Evolutionary conservation across 2,113 vertebrate species (phyloP), one percentile per base, ranked within the genome.

Genomic region (Phaetusa simplex): DNA sequence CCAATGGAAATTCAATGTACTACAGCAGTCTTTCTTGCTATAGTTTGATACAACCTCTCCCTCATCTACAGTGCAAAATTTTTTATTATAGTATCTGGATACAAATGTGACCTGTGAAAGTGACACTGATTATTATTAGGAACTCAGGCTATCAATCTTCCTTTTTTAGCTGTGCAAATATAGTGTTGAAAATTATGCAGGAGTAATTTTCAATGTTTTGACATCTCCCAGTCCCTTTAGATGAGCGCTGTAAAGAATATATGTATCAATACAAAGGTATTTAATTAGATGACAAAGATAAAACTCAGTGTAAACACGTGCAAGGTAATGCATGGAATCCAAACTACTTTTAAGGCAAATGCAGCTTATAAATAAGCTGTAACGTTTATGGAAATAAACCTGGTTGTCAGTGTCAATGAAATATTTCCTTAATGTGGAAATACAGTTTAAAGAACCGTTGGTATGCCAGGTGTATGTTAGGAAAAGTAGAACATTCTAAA

Each of bases 171-270:
- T 65, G 62, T 65, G 49, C 70, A 93, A 82, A 89, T 79, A 76
- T 14, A 93, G 59, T 64, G 47, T 22, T 94, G 84, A 90, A 96
- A 91, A 82, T 89, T 43, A 91, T 85, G 47, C 86, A 93, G 27
- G 36, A 76, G 82, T 82, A 91, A 82, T 72, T 86, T 91, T 74
- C 61, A 87, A 24, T 82, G 62, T 85, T 95, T 90, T 93, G 88
- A 94, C 85, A 88, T 76, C 47, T 89, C 64, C 16, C 58, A 80
- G 56, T 72, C 34, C 59, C 77, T 91, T 70, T 11, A 93, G 66
- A 85, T 45, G 53, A 92, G 42, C 0, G 1, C 76, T 78, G 59
- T 81, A 72, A 96, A 76, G n/a, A 80, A 79, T 45, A n/a, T 52
- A 42, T 15, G 15, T 49, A 92, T 69, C 53, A 73, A 87, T 70